A percentile compares a stretch with the other conserved stretches of the same genome.
These are phyloP conservation scores for Hyles vespertilio DNA, from an alignment of 1,140 invertebrate species.

Conservation along the genomic window DNA sequence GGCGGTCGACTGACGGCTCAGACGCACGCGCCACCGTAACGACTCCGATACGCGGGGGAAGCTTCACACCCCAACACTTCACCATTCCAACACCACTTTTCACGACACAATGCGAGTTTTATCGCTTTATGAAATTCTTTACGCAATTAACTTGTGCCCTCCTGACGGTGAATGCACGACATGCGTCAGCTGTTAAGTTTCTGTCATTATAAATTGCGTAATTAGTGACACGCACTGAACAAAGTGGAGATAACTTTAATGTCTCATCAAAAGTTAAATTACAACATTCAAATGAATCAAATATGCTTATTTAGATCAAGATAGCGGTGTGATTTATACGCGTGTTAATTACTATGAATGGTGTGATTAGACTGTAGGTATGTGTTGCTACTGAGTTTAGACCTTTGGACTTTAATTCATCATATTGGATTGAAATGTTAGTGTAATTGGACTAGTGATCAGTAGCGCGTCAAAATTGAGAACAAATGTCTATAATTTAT, in stretches of 20 bases:
- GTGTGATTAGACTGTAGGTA: too few relatives aligned
- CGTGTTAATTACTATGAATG: neutral
- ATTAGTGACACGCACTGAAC: slow-evolving; percentile 41
- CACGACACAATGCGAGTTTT: slow-evolving; percentile 64
- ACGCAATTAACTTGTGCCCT: slow-evolving; percentile 60
- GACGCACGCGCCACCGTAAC: slow-evolving; percentile 52
- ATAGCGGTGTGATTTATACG: too few relatives aligned
- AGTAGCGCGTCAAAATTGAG: too few relatives aligned
- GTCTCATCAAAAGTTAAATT: slow-evolving; percentile 23
- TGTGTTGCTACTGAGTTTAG: too few relatives aligned
- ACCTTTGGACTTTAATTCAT: too few relatives aligned
- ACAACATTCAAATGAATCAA: slow-evolving; percentile 16
- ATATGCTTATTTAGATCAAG: too few relatives aligned
- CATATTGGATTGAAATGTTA: too few relatives aligned
- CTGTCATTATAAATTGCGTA: slow-evolving; percentile 52
- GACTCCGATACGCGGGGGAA: slow-evolving; percentile 42
- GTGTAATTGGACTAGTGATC: too few relatives aligned
- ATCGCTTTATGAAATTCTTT: slow-evolving; percentile 62
- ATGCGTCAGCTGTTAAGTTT: slow-evolving; percentile 41
- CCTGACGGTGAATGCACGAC: slow-evolving; percentile 36
- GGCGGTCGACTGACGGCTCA: slow-evolving; percentile 15
- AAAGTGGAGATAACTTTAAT: slow-evolving; percentile 37
- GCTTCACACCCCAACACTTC: slow-evolving; percentile 47
- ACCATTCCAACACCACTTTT: slow-evolving; percentile 65
- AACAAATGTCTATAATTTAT: too few relatives aligned